phyloP scores from a whole-genome alignment of 2,113 vertebrate genomes.

The Chrysemys picta region DNA sequence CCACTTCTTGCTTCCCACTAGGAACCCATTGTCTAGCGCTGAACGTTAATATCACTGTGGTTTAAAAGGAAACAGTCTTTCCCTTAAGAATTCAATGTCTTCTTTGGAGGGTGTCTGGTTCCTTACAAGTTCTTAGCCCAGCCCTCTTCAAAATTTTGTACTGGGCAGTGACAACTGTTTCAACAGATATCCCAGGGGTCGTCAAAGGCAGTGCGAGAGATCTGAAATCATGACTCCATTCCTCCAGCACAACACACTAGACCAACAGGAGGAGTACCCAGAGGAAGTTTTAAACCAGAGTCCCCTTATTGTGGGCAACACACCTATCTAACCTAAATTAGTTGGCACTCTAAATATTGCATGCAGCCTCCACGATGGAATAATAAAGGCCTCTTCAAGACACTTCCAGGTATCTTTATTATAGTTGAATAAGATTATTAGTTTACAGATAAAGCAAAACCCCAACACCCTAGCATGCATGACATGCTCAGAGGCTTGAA shows the following conservation, averaged over 20 bases:
- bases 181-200: background rate
- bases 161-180: background rate
- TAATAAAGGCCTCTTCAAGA: background rate
- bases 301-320: background rate
- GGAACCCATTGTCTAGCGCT: background rate
- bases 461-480: background rate
- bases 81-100: background rate
- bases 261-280: background rate
- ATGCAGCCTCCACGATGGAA: background rate
- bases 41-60: background rate
- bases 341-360: background rate
- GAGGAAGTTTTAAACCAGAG: background rate
- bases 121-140: background rate
- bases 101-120: background rate
- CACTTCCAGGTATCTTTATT: background rate
- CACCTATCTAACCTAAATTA: background rate
- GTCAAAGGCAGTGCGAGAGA: background rate
- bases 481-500: background rate
- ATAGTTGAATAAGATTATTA: background rate
- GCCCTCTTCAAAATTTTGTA: background rate
- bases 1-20: background rate
- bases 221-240: background rate
- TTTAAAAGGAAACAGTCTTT: background rate
- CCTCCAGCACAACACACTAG: background rate
- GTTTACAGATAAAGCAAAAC: background rate